A percentile compares a stretch with the other conserved stretches of the same genome.
Conservation (phyloP, 2,888 invertebrate species). For the Listrodromus nycthemerus region DNA sequence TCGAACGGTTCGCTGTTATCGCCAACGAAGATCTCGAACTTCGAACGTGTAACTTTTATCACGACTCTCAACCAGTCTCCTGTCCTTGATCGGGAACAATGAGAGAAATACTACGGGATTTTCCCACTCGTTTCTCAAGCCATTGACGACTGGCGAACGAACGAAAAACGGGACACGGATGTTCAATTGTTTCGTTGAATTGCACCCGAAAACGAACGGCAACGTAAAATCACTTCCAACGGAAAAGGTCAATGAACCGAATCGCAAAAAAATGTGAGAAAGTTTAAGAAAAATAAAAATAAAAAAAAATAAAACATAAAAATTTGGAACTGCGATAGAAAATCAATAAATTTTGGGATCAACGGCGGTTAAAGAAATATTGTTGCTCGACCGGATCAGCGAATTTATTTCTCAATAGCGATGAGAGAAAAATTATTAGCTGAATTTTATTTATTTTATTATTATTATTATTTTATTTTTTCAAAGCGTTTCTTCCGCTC, state of each 20-base stretch:
- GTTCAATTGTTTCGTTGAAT: conserved; percentile 47
- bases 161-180: conserved; percentile 13
- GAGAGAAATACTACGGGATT: conserved; percentile 30
- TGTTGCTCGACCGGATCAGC: too few species aligned
- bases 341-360: not conserved
- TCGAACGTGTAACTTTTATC: conserved; percentile 21
- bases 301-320: too few species aligned
- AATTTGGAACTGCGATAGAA: not conserved
- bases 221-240: not conserved
- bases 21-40: conserved; percentile 22
- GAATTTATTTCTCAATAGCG: too few species aligned
- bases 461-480: too few species aligned
- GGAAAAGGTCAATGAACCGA: not conserved
- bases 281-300: too few species aligned
- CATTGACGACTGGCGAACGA: conserved; percentile 42
- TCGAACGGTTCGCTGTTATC: conserved; percentile 10
- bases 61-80: conserved; percentile 1
- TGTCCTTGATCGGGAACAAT: conserved; percentile 44
- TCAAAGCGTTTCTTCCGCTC: too few species aligned
- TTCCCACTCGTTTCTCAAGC: conserved; percentile 17
- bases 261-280: not conserved
- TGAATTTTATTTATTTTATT: too few species aligned
- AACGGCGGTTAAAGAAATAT: not conserved
- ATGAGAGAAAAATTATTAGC: too few species aligned
- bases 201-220: not conserved